Percentiles rank a stretch among this genome's conserved stretches.
Evolutionary conservation across 1,140 invertebrate species (phyloP).

Genomic region (Ceratosolen fusciceps): DNA sequence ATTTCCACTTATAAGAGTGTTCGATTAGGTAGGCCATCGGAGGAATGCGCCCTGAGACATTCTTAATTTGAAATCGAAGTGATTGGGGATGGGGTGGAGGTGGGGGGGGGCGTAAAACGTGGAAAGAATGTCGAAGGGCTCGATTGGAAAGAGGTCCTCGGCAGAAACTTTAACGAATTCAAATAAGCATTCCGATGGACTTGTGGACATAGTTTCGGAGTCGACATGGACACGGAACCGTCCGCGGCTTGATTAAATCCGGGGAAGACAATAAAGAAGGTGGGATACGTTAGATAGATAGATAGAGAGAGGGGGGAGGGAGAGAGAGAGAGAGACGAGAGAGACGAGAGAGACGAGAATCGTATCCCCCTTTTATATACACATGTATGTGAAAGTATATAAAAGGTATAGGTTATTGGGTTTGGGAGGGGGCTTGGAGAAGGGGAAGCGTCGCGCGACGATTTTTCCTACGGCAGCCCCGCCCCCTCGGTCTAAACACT

Average conservation of each 20-base stretch:
- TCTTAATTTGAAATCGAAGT: not conserved
- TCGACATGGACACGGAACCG: conserved; percentile 36
- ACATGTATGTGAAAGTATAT: not conserved
- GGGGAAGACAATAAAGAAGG: not conserved
- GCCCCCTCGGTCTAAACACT: too few relatives aligned
- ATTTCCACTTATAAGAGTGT: too few relatives aligned
- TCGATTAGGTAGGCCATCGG: too few relatives aligned
- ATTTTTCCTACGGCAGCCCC: too few relatives aligned
- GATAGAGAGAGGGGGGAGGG: not conserved
- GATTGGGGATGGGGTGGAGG: not conserved
- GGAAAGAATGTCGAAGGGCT: not conserved
- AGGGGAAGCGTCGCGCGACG: conserved; percentile 1
- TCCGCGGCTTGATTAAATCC: conserved; percentile 40
- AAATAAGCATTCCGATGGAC: conserved; percentile 24
- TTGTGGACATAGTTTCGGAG: not conserved
- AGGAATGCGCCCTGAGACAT: not conserved
- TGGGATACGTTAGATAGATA: not conserved
- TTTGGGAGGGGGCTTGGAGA: not conserved
- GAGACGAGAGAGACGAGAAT: conserved; percentile 6
- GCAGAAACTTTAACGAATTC: conserved; percentile 6
- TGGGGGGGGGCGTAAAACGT: not conserved
- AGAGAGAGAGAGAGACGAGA: not conserved
- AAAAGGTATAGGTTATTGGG: too few relatives aligned
- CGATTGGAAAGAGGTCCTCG: not conserved
- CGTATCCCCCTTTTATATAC: not conserved